Evolutionary conservation across 37 sponge, comb jelly and placozoan genomes (phyloP).

Genomic region (Spongia lamella): DNA sequence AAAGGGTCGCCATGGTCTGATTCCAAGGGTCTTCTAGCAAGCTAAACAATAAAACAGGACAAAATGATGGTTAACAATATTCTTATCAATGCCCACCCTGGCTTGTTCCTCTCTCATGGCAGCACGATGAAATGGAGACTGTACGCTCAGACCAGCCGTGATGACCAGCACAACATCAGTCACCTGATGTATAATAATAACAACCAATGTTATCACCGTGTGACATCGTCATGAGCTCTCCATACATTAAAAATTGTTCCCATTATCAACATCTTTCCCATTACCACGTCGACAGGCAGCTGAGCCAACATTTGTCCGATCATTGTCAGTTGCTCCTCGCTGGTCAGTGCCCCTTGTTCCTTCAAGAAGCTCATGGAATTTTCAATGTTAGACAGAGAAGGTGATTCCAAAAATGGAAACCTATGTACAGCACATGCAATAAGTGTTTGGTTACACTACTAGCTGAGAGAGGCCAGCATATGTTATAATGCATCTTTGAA

Average conservation of each 20-base stretch:
- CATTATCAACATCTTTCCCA: constrained; percentile 94
- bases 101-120: constrained; percentile 55
- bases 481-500: too few relatives aligned
- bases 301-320: constrained; percentile 88
- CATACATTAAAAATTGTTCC: constrained; percentile 82
- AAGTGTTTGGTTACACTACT: too few relatives aligned
- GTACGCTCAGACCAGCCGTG: constrained; percentile 90
- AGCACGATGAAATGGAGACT: constrained; percentile 81
- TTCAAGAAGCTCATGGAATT: constrained; percentile 67
- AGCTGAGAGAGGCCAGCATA: too few relatives aligned
- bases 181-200: constrained; percentile 49
- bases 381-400: constrained; percentile 64
- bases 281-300: constrained; percentile 90
- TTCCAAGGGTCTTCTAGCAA: constrained; percentile 70
- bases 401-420: constrained; percentile 85
- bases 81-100: constrained; percentile 21
- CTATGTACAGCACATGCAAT: too few relatives aligned
- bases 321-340: constrained; percentile 62
- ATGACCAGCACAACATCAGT: constrained; percentile 80
- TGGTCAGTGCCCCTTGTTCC: constrained; percentile 71
- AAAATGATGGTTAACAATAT: too few relatives aligned
- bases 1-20: constrained; percentile 90
- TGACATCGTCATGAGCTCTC: not conserved
- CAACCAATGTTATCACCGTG: not conserved
- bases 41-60: constrained; percentile 9